Evolutionary conservation across 2,113 vertebrate species (phyloP), one percentile per base, ranked within the genome.

Genomic region (Andinoacara biseriatus): DNA sequence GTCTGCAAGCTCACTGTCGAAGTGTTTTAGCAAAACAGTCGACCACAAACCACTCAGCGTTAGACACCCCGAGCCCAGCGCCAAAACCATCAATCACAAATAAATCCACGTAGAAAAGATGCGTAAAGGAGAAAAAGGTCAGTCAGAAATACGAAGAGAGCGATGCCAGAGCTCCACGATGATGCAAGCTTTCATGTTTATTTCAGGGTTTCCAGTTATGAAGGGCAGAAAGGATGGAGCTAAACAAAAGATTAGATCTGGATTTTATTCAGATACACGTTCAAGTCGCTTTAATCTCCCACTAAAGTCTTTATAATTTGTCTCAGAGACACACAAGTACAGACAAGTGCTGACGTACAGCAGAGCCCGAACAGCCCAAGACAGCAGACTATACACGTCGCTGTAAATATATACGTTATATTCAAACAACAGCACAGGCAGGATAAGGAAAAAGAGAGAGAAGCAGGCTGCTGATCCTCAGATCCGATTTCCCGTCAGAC

Each of bases 311-410:
- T 49, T 35, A 46, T 13, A 17, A 26, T 29, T 10, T 62, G 31
- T 65, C 4, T 76, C 14, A 1, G 49, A 65, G 46, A 56, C 57
- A 9, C n/a, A 5, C 86, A 85, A 69, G 85, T 84, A 67, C 15
- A 58, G 83, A 72, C 74, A 20, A 35, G 74, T 38, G 77, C 20
- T 38, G 74, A 83, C 52, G 11, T 6, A 43, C 69, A 84, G 3
- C 87, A 78, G 91, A 1, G 67, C 74, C 15, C 63, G 49, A 7
- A 22, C 4, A 49, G 52, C 2, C 52, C 67, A 40, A 1, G 62
- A 84, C 24, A 62, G 81, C 46, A 93, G 92, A 93, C 91, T 91
- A 92, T 80, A 93, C 93, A 93, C 15, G 67, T 87, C 92, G 86
- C 62, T 2, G 8, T 15, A 0, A 80, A 80, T 84, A 5, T 92